phyloP scores from a whole-genome alignment of 2,113 vertebrate species.

The Elgaria multicarinata region DNA sequence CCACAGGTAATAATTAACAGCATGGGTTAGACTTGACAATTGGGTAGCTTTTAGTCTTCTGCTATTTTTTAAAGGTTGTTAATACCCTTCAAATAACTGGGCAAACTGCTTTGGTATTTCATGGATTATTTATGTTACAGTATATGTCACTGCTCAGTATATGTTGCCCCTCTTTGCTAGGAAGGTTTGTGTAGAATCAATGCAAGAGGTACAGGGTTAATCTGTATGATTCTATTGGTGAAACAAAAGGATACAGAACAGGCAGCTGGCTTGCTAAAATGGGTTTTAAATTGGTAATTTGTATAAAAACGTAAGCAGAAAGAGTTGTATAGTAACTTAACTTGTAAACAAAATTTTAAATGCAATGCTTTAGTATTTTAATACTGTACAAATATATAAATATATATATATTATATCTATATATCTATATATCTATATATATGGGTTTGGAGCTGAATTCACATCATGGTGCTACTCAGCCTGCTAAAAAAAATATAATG shows the following conservation, averaged over 20 bases:
- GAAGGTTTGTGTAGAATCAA: constrained; percentile 76
- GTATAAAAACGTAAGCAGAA: constrained; percentile 83
- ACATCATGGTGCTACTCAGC: constrained; percentile 96
- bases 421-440: constrained; percentile 73
- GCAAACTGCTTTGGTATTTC: constrained; percentile 68
- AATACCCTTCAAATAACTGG: constrained; percentile 35
- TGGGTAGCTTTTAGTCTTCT: constrained; percentile 64
- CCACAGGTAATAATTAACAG: constrained; percentile 71
- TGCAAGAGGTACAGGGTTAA: constrained; percentile 88
- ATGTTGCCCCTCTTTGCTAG: constrained; percentile 68
- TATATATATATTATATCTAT: constrained; percentile 53
- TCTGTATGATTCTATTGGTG: constrained; percentile 74
- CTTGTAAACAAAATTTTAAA: constrained; percentile 88
- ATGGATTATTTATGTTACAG: constrained; percentile 62
- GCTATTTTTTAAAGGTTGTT: constrained; percentile 57
- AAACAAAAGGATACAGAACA: constrained; percentile 66
- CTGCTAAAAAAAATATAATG: constrained; percentile 91
- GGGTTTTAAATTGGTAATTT: constrained; percentile 89
- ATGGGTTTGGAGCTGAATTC: constrained; percentile 88
- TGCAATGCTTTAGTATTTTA: constrained; percentile 91
- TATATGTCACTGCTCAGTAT: constrained; percentile 63
- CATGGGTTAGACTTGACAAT: constrained; percentile 63
- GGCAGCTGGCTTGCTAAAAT: constrained; percentile 97
- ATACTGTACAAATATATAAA: constrained; percentile 89
- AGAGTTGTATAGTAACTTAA: constrained; percentile 99